These are phyloP conservation scores for Triplophysa bombifrons DNA, from an alignment of 2,797 vertebrate genomes.

Conservation along the genomic window DNA sequence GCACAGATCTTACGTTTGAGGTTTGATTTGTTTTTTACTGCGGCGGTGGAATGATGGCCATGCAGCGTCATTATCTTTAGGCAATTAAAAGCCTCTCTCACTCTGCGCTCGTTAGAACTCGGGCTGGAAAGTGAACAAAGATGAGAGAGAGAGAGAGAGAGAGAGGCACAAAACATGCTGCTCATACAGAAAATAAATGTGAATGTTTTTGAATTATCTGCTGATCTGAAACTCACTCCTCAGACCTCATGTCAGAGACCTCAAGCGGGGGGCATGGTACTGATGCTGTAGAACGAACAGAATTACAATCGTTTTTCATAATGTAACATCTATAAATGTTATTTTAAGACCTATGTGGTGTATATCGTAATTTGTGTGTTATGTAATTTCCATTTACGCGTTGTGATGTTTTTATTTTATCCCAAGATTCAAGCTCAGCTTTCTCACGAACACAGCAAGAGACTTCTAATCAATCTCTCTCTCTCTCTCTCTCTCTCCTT, in stretches of 20 bases:
- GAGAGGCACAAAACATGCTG: slow-evolving; percentile 15
- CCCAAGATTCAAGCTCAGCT: slow-evolving; percentile 9
- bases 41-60: slow-evolving; percentile 67
- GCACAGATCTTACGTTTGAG: background rate
- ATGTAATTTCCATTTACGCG: slow-evolving; percentile 5
- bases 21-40: no score
- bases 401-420: slow-evolving; percentile 31
- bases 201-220: background rate
- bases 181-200: background rate
- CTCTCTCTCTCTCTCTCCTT: slow-evolving; percentile 64
- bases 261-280: background rate
- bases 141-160: slow-evolving; percentile 24
- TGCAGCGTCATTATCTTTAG: slow-evolving; percentile 76
- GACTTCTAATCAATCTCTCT: slow-evolving; percentile 46
- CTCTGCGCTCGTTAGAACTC: slow-evolving; percentile 70
- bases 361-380: slow-evolving; percentile 23
- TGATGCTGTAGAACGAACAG: background rate
- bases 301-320: background rate
- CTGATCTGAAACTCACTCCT: background rate
- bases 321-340: slow-evolving; percentile 7
- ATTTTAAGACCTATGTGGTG: slow-evolving; percentile 2
- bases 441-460: slow-evolving; percentile 17
- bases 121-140: slow-evolving; percentile 59
- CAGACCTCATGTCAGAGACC: slow-evolving; percentile 11
- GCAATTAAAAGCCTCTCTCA: slow-evolving; percentile 78